phyloP scores from a whole-genome alignment of 1,140 invertebrate species.

The Idris sp. region DNA sequence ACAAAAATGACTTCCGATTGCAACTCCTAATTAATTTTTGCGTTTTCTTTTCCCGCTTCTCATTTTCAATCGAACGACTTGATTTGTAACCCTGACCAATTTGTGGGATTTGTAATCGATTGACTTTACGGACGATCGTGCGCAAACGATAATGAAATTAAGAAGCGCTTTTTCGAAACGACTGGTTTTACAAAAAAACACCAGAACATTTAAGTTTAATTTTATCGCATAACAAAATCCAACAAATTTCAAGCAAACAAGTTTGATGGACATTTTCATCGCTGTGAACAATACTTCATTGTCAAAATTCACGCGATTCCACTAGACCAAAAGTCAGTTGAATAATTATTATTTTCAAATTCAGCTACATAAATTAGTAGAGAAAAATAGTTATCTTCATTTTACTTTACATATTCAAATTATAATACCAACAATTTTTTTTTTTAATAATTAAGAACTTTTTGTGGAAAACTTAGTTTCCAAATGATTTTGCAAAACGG shows the following conservation, averaged over 20 bases:
- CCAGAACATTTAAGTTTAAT: slow-evolving; percentile 27
- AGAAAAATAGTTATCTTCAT: too few species aligned
- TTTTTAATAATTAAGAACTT: too few species aligned
- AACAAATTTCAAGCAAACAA: too few species aligned
- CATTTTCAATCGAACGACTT: slow-evolving; percentile 28
- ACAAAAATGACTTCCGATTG: slow-evolving; percentile 34
- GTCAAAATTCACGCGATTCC: slow-evolving; percentile 33
- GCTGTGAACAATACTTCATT: slow-evolving; percentile 9
- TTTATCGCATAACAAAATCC: slow-evolving; percentile 4
- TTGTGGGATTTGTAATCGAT: slow-evolving; percentile 31
- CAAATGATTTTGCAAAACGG: slow-evolving; percentile 12
- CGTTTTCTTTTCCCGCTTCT: slow-evolving; percentile 8
- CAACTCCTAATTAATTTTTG: slow-evolving; percentile 17
- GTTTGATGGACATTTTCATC: slow-evolving; percentile 18
- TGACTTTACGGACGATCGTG: slow-evolving; percentile 34
- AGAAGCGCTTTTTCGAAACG: slow-evolving; percentile 41
- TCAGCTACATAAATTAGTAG: too few species aligned
- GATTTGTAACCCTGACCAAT: slow-evolving; percentile 48
- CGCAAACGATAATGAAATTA: slow-evolving; percentile 50
- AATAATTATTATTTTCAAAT: too few species aligned
- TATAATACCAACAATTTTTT: too few species aligned
- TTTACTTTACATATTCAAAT: too few species aligned
- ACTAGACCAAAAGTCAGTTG: too few species aligned
- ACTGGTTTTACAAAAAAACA: slow-evolving; percentile 34
- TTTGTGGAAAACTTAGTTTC: too few species aligned